These are phyloP conservation scores for Sebastes oblongus DNA, from an alignment of 2,797 vertebrate genomes.

Conservation along the genomic window DNA sequence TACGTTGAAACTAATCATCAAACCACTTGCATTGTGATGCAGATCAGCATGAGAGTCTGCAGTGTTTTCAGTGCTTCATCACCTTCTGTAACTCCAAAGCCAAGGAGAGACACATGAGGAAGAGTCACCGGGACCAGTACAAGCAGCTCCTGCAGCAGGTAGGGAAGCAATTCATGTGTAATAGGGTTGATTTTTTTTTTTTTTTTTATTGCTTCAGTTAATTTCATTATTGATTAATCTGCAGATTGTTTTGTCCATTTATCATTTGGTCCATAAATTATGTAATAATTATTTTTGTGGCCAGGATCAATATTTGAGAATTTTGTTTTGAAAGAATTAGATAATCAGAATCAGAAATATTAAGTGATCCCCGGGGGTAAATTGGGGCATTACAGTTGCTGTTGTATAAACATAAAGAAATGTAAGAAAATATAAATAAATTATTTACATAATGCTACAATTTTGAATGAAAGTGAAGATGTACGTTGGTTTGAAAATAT, in stretches of 20 bases:
- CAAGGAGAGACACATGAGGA: constrained; percentile 86
- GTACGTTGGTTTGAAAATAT: neutral
- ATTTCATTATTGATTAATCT: neutral
- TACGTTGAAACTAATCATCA: neutral
- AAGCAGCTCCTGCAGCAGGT: constrained; percentile 74
- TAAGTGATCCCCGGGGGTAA: too few species aligned
- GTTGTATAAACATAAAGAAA: too few species aligned
- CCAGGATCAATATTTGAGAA: too few species aligned
- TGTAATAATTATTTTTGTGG: too few species aligned
- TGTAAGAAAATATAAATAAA: too few species aligned
- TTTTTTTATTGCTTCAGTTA: neutral
- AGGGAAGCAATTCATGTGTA: neutral
- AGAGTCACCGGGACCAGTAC: constrained; percentile 85
- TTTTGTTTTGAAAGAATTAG: too few species aligned
- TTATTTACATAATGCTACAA: too few species aligned
- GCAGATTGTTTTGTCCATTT: neutral
- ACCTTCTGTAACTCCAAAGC: constrained; percentile 84
- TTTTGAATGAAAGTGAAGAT: neutral
- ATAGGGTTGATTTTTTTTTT: neutral
- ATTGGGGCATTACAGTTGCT: too few species aligned
- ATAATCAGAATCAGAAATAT: too few species aligned
- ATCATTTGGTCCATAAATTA: neutral
- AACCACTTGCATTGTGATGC: constrained; percentile 9
- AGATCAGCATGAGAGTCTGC: constrained; percentile 83
- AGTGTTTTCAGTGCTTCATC: constrained; percentile 87